A percentile compares a stretch with the other conserved stretches of the same genome.
phyloP scores from a whole-genome alignment of 2,113 vertebrate species.

The Oophaga pumilio region DNA sequence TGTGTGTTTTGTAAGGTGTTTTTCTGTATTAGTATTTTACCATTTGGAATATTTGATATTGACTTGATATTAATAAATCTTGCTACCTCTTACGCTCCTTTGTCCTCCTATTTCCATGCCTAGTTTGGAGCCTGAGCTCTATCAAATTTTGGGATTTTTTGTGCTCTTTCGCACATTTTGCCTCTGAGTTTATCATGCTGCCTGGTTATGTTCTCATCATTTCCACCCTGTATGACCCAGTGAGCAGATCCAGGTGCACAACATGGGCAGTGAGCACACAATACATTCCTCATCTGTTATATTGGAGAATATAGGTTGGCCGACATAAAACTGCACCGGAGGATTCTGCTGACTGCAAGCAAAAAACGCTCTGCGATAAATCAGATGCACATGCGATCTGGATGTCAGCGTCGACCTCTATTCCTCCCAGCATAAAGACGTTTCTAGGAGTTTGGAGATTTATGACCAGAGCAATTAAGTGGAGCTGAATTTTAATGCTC shows the following conservation, averaged over 20 bases:
- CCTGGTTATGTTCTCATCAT: no score
- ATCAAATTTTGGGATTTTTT: no score
- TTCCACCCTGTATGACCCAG: neutral
- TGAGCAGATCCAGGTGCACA: neutral
- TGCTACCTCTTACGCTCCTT: no score
- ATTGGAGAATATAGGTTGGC: neutral
- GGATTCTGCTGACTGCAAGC: neutral
- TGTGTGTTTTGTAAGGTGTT: no score
- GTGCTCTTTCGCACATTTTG: no score
- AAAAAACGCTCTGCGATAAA: neutral
- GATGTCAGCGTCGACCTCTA: neutral
- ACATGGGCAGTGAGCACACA: neutral
- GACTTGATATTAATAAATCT: no score
- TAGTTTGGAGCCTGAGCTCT: no score
- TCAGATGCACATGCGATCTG: neutral
- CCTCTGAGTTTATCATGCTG: no score
- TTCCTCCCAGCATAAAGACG: neutral
- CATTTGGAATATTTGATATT: no score
- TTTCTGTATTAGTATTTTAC: no score
- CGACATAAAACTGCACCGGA: neutral
- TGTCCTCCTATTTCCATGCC: no score
- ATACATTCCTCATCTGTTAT: neutral
- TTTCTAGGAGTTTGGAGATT: neutral
- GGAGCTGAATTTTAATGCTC: conserved; percentile 38
- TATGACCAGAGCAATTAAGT: neutral